These are phyloP conservation scores for Neoniphon sammara DNA, from an alignment of 2,797 vertebrate genomes.

Conservation along the genomic window DNA sequence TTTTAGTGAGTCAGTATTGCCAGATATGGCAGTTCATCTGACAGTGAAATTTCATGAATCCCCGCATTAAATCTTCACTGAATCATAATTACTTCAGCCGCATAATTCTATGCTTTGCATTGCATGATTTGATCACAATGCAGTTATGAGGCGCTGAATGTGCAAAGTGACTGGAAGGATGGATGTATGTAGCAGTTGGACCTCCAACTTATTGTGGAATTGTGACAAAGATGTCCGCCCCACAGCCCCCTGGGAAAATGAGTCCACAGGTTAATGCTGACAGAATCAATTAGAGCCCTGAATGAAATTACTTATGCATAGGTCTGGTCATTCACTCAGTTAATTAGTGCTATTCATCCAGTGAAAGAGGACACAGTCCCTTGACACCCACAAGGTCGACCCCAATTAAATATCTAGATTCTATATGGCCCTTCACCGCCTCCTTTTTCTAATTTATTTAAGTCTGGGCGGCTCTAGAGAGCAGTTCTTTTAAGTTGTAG, in stretches of 20 bases:
- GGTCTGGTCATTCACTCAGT: slow-evolving; percentile 68
- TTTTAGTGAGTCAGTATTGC: slow-evolving; percentile 20
- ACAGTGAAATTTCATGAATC: no score
- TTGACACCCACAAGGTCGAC: slow-evolving; percentile 46
- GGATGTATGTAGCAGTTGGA: slow-evolving; percentile 27
- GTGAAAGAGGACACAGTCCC: slow-evolving; percentile 45
- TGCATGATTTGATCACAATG: no score
- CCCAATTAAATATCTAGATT: slow-evolving; percentile 68
- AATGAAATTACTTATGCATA: slow-evolving; percentile 69
- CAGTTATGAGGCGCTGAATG: not conserved
- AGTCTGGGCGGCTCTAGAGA: slow-evolving; percentile 4
- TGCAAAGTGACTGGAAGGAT: slow-evolving; percentile 19
- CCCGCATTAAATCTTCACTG: no score
- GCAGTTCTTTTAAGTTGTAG: slow-evolving; percentile 27
- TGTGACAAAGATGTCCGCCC: slow-evolving; percentile 40
- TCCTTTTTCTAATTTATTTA: slow-evolving; percentile 50
- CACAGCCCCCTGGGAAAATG: slow-evolving; percentile 28
- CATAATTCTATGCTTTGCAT: no score
- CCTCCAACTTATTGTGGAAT: slow-evolving; percentile 39
- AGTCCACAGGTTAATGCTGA: slow-evolving; percentile 62
- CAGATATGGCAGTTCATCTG: no score
- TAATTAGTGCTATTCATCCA: slow-evolving; percentile 76
- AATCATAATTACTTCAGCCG: no score
- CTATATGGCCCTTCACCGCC: slow-evolving; percentile 22
- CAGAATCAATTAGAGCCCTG: slow-evolving; percentile 65